These are phyloP conservation scores for Phytoseiulus persimilis DNA, from an alignment of 2,888 invertebrate species.

Conservation along the genomic window DNA sequence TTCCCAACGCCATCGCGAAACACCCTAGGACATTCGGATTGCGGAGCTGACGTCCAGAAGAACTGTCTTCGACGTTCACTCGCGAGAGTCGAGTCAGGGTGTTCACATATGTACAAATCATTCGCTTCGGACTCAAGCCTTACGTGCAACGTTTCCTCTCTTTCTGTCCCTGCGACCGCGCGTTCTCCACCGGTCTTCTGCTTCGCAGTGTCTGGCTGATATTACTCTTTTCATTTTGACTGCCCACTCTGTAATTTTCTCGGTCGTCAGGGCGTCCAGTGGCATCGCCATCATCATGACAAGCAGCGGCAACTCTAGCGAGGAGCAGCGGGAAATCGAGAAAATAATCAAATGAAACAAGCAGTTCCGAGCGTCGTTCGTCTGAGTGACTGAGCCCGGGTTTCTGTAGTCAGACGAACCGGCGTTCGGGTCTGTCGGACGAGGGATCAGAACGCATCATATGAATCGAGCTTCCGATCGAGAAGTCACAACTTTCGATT, in stretches of 20 bases:
- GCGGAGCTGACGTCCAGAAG: too few relatives aligned
- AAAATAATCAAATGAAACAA: neutral
- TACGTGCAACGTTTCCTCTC: neutral
- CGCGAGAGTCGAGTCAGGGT: too few relatives aligned
- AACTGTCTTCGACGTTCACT: too few relatives aligned
- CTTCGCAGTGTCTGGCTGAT: constrained; percentile 38
- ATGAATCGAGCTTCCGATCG: neutral
- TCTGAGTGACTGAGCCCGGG: neutral
- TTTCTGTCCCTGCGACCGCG: constrained; percentile 34
- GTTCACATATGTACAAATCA: too few relatives aligned
- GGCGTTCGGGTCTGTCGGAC: neutral
- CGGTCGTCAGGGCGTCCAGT: neutral
- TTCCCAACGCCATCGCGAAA: too few relatives aligned
- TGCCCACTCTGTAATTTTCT: neutral
- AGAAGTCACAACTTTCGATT: too few relatives aligned
- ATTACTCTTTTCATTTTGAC: constrained; percentile 37
- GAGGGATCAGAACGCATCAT: neutral
- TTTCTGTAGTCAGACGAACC: neutral
- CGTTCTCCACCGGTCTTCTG: constrained; percentile 43
- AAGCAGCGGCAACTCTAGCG: neutral
- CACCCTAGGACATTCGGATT: too few relatives aligned
- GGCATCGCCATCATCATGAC: neutral
- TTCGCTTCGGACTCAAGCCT: too few relatives aligned
- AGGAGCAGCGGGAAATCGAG: neutral
- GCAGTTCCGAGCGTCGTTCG: neutral